Evolutionary conservation across 2,113 vertebrate genomes (phyloP).

Genomic region (Mirza zaza): DNA sequence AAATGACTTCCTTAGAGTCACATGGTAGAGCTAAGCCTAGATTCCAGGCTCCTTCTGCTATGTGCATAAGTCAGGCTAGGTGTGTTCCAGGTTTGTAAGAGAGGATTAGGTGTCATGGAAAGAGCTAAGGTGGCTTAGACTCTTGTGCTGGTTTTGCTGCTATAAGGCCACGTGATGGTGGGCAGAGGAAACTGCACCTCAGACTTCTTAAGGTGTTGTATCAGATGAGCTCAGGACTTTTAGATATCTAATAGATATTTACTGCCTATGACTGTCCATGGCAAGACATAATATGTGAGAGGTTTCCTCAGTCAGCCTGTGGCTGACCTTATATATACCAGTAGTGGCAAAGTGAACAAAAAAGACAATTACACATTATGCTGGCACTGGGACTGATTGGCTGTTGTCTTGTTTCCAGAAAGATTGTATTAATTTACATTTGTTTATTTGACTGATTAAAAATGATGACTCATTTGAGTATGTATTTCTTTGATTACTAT

Average conservation of each 20-base stretch:
- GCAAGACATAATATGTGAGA: background rate
- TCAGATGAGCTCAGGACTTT: background rate
- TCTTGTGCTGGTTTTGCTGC: background rate
- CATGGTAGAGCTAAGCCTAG: background rate
- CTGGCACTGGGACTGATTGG: background rate
- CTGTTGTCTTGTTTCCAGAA: conserved; percentile 21
- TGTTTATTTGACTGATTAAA: conserved; percentile 42
- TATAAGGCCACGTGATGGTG: background rate
- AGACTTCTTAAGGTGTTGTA: background rate
- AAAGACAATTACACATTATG: conserved; percentile 19
- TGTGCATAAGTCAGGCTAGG: background rate
- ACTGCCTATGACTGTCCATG: background rate
- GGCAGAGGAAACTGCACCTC: background rate
- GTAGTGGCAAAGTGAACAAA: conserved; percentile 23
- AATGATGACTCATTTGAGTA: background rate
- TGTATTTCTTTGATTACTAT: conserved; percentile 35
- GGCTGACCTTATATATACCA: background rate
- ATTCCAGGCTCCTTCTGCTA: background rate
- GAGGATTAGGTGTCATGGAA: background rate
- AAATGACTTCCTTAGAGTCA: background rate
- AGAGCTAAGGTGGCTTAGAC: background rate
- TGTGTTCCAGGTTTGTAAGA: background rate
- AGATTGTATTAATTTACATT: conserved; percentile 41
- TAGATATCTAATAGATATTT: background rate
- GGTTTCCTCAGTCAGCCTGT: background rate